Base-by-base conservation (phyloP, 2,113 vertebrate species). In the Cyanoliseus patagonus region DNA sequence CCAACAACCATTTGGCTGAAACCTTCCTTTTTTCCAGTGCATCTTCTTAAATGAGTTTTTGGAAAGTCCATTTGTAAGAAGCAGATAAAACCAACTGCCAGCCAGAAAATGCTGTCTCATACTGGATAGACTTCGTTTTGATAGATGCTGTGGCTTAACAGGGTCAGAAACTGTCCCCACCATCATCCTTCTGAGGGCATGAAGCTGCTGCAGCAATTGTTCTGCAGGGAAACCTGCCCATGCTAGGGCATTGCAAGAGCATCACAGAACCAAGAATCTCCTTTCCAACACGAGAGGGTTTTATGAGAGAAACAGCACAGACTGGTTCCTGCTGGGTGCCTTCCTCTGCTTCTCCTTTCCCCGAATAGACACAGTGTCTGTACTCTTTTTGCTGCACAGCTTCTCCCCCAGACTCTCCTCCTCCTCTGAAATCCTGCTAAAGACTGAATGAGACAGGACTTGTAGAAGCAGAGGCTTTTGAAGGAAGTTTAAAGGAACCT, bases 1-100 rank as follows among this genome's bases (percentile, higher is more conserved):
- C 76, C 95, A 94, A 11, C 6, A 73, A 44, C 88, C 90, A 62
- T 92, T 96, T 95, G 95, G 88, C 85, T 33, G 39, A 70, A 95
- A 35, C 72, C 42, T 80, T 74, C 4, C 0, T 16, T 57, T 93
- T 76, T 92, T 90, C 93, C 85, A 72, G 41, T 13, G 33, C 33
- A 4, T 59, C 79, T 88, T 35, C 83, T 62, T 69, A 70, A 79
- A 91, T 6, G 57, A 94, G 83, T 20, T 85, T 76, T 94, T 67
- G 66, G 90, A 82, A 88, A 82, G 85, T 51, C 75, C 35, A 0
- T 90, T 90, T 46, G 63, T 47, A 76, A 87, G 78, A 16, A 83
- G 74, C 44, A 69, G 92, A 57, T 85, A 64, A 83, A 92, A 85
- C 4, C 52, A 44, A 57, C 52, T 80, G 87, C 92, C 63, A 46